Conservation (phyloP, 2,113 vertebrate genomes). For the Chionis minor region DNA sequence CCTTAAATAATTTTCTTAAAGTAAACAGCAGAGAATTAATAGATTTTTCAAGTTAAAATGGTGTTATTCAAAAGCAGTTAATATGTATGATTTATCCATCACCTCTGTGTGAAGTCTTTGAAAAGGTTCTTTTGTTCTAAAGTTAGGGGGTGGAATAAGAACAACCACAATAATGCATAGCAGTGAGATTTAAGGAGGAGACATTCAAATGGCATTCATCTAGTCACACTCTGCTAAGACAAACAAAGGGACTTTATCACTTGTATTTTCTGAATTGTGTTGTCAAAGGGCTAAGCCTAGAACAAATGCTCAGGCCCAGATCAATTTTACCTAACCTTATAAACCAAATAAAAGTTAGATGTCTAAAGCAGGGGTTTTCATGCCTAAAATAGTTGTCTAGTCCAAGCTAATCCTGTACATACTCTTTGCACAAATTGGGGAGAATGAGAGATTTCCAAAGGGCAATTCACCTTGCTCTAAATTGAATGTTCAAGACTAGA, state of each 20-base stretch:
- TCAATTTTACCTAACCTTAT: not conserved
- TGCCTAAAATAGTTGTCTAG: not conserved
- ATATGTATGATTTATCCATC: constrained; percentile 71
- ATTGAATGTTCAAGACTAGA: not conserved
- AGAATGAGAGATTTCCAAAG: not conserved
- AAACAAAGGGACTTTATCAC: constrained; percentile 31
- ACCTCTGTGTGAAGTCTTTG: constrained; percentile 60
- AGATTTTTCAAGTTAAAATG: constrained; percentile 42
- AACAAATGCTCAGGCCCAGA: not conserved
- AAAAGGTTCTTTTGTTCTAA: constrained; percentile 65
- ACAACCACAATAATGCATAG: constrained; percentile 40
- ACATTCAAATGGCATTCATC: constrained; percentile 39
- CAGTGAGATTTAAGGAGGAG: constrained; percentile 53
- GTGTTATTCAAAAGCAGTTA: constrained; percentile 59
- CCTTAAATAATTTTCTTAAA: constrained; percentile 43
- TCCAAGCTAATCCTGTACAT: not conserved
- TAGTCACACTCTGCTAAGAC: not conserved
- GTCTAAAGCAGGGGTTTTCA: not conserved
- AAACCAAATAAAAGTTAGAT: not conserved
- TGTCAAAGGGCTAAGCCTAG: not conserved
- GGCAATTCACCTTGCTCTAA: not conserved
- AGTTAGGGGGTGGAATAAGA: constrained; percentile 69
- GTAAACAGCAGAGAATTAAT: constrained; percentile 58
- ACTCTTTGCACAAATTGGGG: not conserved
- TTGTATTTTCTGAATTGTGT: not conserved